phyloP scores from a whole-genome alignment of 2,888 invertebrate genomes.

The Eristalis tenax region DNA sequence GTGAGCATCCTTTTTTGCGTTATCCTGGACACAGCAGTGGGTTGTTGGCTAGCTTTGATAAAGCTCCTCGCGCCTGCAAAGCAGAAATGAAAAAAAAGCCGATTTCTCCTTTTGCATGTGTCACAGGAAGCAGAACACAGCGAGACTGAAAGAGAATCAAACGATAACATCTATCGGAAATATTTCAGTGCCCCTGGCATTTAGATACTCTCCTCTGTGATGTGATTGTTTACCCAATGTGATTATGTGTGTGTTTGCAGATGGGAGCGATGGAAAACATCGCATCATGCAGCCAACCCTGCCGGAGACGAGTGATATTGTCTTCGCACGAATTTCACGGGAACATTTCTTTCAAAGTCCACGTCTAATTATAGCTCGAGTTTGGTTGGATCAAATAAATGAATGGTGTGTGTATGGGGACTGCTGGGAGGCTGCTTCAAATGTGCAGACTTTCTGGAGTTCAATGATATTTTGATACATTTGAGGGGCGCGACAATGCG shows the following conservation, averaged over 20 bases:
- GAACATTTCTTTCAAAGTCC: neutral
- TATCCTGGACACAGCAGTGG: constrained; percentile 46
- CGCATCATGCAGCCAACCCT: neutral
- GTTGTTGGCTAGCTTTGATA: constrained; percentile 33
- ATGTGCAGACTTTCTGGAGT: too few relatives aligned
- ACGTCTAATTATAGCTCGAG: neutral
- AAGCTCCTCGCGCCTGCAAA: constrained; percentile 13
- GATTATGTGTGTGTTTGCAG: constrained; percentile 67
- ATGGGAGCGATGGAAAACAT: constrained; percentile 65
- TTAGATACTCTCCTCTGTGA: constrained; percentile 62
- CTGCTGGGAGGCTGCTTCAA: neutral
- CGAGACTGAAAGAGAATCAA: constrained; percentile 50
- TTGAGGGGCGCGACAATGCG: too few relatives aligned
- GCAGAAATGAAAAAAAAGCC: constrained; percentile 35
- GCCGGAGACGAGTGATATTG: constrained; percentile 36
- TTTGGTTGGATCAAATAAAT: neutral
- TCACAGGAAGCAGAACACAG: constrained; percentile 15
- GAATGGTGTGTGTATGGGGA: neutral
- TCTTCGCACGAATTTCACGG: constrained; percentile 28
- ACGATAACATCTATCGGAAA: constrained; percentile 70
- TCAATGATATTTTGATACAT: too few relatives aligned
- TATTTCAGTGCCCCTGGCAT: constrained; percentile 65
- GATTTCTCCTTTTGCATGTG: constrained; percentile 47
- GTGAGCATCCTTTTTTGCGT: constrained; percentile 14
- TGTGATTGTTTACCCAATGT: constrained; percentile 68